Evolutionary conservation across 2,888 invertebrate species (phyloP).

Genomic region (Euplagia quadripunctaria): DNA sequence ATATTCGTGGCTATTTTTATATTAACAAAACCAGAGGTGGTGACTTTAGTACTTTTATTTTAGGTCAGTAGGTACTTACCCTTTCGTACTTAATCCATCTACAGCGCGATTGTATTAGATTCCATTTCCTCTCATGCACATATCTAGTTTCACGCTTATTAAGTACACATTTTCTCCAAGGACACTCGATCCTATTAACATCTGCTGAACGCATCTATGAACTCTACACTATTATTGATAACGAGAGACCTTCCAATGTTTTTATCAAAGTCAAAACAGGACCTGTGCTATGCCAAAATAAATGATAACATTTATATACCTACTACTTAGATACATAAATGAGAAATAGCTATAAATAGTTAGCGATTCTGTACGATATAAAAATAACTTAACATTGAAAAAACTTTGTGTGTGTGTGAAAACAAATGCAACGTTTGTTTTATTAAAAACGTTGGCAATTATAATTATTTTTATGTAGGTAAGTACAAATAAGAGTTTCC

Average conservation of each 20-base stretch:
- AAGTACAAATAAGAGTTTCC: background rate
- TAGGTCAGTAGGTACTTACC: background rate
- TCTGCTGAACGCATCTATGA: background rate
- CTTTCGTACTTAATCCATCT: background rate
- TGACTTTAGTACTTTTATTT: too few species aligned
- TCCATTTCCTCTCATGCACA: conserved; percentile 5
- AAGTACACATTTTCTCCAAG: background rate
- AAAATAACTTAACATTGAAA: too few species aligned
- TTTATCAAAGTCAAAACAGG: background rate
- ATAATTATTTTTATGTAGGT: background rate
- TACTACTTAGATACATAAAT: too few species aligned
- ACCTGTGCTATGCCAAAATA: too few species aligned
- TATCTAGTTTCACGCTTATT: conserved; percentile 6
- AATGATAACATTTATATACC: too few species aligned
- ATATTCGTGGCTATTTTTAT: too few species aligned
- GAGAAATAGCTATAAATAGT: too few species aligned
- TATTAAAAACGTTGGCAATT: too few species aligned
- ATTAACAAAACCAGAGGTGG: background rate
- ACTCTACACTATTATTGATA: background rate
- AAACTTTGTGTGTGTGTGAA: too few species aligned
- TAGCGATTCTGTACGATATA: too few species aligned
- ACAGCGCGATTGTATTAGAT: background rate
- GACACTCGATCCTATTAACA: background rate
- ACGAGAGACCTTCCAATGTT: background rate
- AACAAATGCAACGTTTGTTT: too few species aligned